Base-by-base conservation (phyloP, 2,888 invertebrate species). In the Dexiosoma caninum region DNA sequence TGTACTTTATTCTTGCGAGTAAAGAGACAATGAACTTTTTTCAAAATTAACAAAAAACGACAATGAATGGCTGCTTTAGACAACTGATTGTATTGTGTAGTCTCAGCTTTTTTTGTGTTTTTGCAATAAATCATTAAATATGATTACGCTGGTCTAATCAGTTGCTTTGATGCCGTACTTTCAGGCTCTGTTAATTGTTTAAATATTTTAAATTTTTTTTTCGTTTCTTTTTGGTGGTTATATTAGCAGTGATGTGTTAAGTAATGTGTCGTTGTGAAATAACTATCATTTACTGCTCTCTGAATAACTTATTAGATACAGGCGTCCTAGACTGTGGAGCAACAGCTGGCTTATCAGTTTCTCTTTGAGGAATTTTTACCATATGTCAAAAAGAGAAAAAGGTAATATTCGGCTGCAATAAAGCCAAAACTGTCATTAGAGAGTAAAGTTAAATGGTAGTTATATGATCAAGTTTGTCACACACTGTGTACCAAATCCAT, bases 21-120 rank as follows among this genome's bases (percentile, higher is more conserved):
- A 66, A 23, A 67, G 74, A 81, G 81, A 77, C 81, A 81, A 81
- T 81, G 81, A 81, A 81, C 81, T 40, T 77, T 67, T 67, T 46
- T 19, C 16, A 57, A 46, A 53, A 62, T 35, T 23, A 44, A 27
- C 9, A 9, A 57, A 27, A 60, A 53, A 23, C 37, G n/a, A 16
- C 23, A 40, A 53, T 60, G 57, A 62, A 21, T 49, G 42, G 19
- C 53, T 62, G 32, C n/a, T 46, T 53, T 30, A 71, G 37, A 59
- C 46, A 14, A 62, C n/a, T 32, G 23, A 57, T 10, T 37, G 19
- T 23, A 16, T 44, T 46, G 62, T 53, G 37, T 14, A 35, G 19
- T 72, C 40, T n/a, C n/a, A n/a, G n/a, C n/a, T n/a, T n/a, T n/a
- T n/a, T 66, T 19, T 46, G 37, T 44, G 7, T 60, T 49, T 62